Conservation (phyloP, 1,140 invertebrate genomes). For the Dendroctonus ponderosae region DNA sequence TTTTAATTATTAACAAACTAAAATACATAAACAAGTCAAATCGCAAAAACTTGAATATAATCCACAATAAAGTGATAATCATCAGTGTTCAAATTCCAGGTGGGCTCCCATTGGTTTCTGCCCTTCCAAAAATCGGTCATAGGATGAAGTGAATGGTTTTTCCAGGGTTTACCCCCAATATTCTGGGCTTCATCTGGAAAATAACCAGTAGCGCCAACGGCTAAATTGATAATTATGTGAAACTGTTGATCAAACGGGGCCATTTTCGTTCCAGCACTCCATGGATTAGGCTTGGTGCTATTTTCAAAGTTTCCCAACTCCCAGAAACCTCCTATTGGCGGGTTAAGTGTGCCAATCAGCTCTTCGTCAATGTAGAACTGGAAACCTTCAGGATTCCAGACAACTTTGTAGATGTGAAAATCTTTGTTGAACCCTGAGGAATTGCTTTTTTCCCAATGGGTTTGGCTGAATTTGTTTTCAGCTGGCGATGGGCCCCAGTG, state of each 20-base stretch:
- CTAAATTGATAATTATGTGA: constrained; percentile 63
- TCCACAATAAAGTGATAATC: constrained; percentile 60
- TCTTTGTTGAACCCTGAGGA: constrained; percentile 51
- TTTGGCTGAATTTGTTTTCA: constrained; percentile 55
- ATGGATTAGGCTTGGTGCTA: constrained; percentile 43
- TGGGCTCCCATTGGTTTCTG: constrained; percentile 52
- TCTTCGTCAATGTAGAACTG: constrained; percentile 39
- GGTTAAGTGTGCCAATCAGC: constrained; percentile 35
- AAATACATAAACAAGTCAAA: constrained; percentile 47
- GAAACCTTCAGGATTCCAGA: constrained; percentile 53
- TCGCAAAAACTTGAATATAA: constrained; percentile 57
- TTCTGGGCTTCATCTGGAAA: constrained; percentile 53
- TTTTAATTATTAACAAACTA: too few species aligned
- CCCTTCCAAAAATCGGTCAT: constrained; percentile 54
- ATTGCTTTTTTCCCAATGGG: constrained; percentile 54
- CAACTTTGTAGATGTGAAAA: constrained; percentile 55
- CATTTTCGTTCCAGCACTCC: constrained; percentile 51
- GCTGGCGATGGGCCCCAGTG: constrained; percentile 63
- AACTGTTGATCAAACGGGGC: constrained; percentile 64
- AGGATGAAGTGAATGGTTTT: constrained; percentile 45
- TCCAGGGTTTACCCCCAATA: constrained; percentile 53
- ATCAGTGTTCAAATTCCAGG: constrained; percentile 51
- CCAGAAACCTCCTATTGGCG: constrained; percentile 39
- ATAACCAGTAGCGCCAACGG: constrained; percentile 48
- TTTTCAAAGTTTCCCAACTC: constrained; percentile 31